Evolutionary conservation across 2,888 invertebrate species (phyloP).

Genomic region (Pegoplata infirma): DNA sequence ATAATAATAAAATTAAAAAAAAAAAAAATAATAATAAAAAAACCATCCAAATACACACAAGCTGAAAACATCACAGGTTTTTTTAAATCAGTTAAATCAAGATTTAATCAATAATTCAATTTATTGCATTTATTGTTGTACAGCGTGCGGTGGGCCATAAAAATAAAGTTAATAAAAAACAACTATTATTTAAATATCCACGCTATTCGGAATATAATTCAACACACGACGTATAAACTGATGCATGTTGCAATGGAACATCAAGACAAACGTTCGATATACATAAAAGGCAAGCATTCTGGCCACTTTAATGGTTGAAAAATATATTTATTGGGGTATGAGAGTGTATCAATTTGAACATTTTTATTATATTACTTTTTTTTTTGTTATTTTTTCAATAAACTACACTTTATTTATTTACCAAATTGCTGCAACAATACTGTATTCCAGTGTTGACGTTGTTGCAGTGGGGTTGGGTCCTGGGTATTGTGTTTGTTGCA

Average conservation of each 20-base stretch:
- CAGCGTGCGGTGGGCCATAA: neutral
- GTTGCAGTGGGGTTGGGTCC: neutral
- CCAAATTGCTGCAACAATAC: neutral
- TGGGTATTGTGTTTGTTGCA: too few relatives aligned
- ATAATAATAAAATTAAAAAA: neutral
- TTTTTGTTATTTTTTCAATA: conserved; percentile 16
- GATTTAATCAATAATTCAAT: conserved; percentile 3
- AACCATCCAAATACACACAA: neutral
- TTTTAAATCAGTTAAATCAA: conserved; percentile 21
- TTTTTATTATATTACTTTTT: neutral
- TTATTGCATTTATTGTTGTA: neutral
- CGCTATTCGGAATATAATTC: neutral
- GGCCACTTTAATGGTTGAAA: conserved; percentile 38
- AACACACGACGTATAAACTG: neutral
- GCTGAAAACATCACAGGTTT: conserved; percentile 6
- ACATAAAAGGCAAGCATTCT: neutral
- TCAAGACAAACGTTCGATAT: neutral
- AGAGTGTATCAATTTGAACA: conserved; percentile 14
- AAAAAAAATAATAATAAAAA: neutral
- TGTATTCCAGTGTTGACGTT: neutral
- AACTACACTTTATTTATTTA: conserved; percentile 35
- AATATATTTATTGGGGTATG: conserved; percentile 8
- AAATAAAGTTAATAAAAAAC: neutral
- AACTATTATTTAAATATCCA: neutral
- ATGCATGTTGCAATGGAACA: neutral